Conservation (phyloP, 2,113 vertebrate species). For the Crotalus tigris region DNA sequence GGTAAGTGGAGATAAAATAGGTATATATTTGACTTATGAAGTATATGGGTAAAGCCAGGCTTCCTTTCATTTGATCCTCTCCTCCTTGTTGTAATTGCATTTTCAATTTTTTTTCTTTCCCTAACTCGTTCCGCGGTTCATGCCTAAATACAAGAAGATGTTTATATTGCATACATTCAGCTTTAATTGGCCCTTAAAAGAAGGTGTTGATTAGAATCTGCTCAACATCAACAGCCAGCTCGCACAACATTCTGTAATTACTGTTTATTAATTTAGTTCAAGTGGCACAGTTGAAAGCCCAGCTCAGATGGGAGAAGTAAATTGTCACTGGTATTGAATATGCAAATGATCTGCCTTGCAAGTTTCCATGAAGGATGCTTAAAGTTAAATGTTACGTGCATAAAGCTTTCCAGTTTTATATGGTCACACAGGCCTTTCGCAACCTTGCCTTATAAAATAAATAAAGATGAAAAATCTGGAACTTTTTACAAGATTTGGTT, state of each 20-base stretch:
- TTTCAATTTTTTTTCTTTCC: conserved; percentile 68
- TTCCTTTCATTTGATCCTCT: conserved; percentile 60
- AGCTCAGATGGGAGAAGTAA: conserved; percentile 83
- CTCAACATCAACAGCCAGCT: conserved; percentile 84
- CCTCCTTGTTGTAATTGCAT: conserved; percentile 70
- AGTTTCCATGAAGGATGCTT: conserved; percentile 78
- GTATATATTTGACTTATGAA: background rate
- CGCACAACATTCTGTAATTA: conserved; percentile 85
- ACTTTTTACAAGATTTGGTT: conserved; percentile 52
- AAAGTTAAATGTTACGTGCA: conserved; percentile 73
- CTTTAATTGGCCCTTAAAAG: conserved; percentile 85
- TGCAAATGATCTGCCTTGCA: conserved; percentile 79
- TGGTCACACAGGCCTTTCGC: conserved; percentile 55
- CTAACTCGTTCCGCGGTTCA: conserved; percentile 73
- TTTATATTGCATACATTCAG: conserved; percentile 85
- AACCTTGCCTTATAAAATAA: conserved; percentile 39
- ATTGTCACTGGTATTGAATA: conserved; percentile 84
- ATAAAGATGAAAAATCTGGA: conserved; percentile 21
- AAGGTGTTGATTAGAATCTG: conserved; percentile 86
- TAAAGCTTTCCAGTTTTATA: conserved; percentile 68
- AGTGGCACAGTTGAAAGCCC: conserved; percentile 83
- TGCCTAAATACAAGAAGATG: conserved; percentile 82
- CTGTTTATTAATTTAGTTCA: conserved; percentile 87
- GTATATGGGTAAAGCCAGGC: conserved; percentile 47
- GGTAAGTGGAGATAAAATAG: background rate